Base-by-base conservation (phyloP, 2,113 vertebrate genomes). In the Chaetops frenatus region DNA sequence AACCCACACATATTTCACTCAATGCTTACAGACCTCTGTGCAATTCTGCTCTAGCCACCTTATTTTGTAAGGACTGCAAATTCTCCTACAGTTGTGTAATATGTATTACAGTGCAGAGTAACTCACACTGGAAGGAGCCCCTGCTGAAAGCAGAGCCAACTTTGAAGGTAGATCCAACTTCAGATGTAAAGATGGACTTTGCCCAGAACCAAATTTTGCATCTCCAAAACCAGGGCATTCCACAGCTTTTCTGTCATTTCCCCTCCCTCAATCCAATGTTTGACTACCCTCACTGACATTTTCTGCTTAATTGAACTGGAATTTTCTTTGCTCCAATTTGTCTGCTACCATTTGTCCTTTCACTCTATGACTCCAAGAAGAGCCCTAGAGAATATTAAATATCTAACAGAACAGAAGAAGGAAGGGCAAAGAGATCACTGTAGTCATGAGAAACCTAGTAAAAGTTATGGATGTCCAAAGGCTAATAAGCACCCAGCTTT, bases 391-490 rank as follows among this genome's bases (percentile, higher is more conserved):
- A 61, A 56, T 22, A 69, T 18, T 51, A 45, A 77, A 3, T 38
- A 90, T 29, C 47, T 56, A 86, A 36, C 4, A 73, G 33, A 23
- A 66, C 1, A 77, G n/a, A 81, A 67, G n/a, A 64, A 82, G 7
- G 18, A 88, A 12, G 7, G 19, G 35, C 54, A 78, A 36, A 61
- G 17, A 54, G 6, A 78, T 35, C 33, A 16, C 2, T 33, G 19
- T 10, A 29, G 42, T 42, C 9, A 70, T 0, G 0, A 61, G 13
- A 86, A n/a, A n/a, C n/a, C n/a, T n/a, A n/a, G n/a, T n/a, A n/a
- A n/a, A n/a, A n/a, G n/a, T n/a, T n/a, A n/a, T n/a, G n/a, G n/a
- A n/a, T n/a, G n/a, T n/a, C n/a, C n/a, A n/a, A n/a, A n/a, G n/a
- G n/a, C n/a, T n/a, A n/a, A n/a, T n/a, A n/a, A n/a, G n/a, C 9